Conservation (phyloP, 2,113 vertebrate species). For the Tympanuchus pallidicinctus region DNA sequence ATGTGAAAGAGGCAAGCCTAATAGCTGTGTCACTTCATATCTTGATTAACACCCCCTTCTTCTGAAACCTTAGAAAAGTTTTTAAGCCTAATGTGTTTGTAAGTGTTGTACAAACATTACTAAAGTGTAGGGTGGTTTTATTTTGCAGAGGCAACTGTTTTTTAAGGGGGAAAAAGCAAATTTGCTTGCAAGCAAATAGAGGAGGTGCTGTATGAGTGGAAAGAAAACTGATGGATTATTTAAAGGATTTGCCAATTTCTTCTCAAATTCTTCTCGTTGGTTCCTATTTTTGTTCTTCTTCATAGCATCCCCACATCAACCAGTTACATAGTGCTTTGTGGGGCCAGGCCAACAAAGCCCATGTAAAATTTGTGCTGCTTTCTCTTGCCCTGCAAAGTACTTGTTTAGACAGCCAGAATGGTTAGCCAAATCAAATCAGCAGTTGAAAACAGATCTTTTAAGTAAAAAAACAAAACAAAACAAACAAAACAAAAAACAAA, state of each 20-base stretch:
- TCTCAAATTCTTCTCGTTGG: no score
- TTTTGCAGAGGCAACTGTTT: not conserved
- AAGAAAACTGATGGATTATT: not conserved
- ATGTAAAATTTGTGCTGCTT: not conserved
- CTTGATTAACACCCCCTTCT: not conserved
- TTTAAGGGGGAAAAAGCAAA: not conserved
- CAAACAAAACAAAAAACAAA: no score
- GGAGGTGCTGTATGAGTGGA: not conserved
- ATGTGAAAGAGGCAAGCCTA: not conserved
- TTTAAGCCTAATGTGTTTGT: not conserved
- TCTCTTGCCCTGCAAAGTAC: not conserved
- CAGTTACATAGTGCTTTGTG: not conserved
- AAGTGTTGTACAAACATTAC: not conserved
- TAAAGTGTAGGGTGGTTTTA: not conserved
- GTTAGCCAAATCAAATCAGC: not conserved
- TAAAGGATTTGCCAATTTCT: not conserved
- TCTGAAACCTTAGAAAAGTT: not conserved
- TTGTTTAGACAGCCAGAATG: not conserved
- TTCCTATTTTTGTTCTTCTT: not conserved
- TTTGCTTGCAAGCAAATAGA: not conserved
- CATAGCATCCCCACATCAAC: not conserved
- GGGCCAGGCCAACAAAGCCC: not conserved
- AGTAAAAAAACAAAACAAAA: not conserved
- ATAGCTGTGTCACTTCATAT: not conserved
- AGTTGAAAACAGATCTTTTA: not conserved